phyloP scores from a whole-genome alignment of 2,797 vertebrate genomes.

The Leptatherina wallacei region DNA sequence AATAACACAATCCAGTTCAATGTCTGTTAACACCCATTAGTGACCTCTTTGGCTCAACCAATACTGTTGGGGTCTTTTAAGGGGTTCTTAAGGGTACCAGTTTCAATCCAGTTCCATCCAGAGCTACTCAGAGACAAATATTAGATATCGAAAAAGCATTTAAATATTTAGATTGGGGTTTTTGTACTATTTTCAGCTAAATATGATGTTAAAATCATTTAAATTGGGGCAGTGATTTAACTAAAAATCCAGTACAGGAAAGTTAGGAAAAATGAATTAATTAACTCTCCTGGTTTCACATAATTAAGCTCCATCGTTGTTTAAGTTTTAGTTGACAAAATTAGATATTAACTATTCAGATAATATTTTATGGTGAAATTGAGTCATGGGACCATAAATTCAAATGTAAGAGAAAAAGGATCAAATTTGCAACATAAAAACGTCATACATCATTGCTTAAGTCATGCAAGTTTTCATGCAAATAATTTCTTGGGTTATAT shows the following conservation, averaged over 20 bases:
- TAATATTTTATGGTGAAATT: not conserved
- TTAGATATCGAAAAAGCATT: not conserved
- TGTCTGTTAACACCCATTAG: not conserved
- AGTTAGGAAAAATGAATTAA: not conserved
- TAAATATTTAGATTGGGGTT: not conserved
- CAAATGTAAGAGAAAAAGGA: slow-evolving; percentile 1
- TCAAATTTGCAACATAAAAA: slow-evolving; percentile 33
- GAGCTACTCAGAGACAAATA: not conserved
- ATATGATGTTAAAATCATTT: not conserved
- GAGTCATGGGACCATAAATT: not conserved
- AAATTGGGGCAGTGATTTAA: not conserved
- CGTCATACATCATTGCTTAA: slow-evolving; percentile 11
- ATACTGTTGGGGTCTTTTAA: not conserved
- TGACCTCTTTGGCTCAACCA: not conserved
- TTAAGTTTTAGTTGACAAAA: not conserved
- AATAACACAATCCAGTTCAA: not conserved
- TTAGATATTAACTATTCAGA: not conserved
- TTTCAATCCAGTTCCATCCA: not conserved
- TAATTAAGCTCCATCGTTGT: not conserved
- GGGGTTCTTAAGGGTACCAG: not conserved
- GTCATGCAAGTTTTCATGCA: slow-evolving; percentile 29
- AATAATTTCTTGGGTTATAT: slow-evolving; percentile 6
- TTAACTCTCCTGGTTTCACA: not conserved
- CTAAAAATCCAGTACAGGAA: not conserved
- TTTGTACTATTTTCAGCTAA: not conserved